Base-by-base conservation (phyloP, 2,113 vertebrate genomes). In the Erinaceus europaeus region DNA sequence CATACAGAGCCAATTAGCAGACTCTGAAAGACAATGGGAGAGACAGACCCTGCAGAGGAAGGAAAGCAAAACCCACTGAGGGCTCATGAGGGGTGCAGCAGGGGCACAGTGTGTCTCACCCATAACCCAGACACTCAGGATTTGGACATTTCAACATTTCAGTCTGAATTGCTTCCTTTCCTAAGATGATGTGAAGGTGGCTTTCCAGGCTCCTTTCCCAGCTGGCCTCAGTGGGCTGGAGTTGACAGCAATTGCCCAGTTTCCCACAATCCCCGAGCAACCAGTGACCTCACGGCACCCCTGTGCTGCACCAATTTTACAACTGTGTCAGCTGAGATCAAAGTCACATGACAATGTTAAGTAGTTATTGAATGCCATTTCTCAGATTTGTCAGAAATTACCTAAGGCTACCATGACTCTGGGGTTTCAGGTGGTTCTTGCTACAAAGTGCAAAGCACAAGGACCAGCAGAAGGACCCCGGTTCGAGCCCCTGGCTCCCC, bases 11-110 rank as follows among this genome's bases (percentile, higher is more conserved):
- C 81, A 90, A 52, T 76, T 75, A 91, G 80, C 83, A 50, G 55
- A 64, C 71, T 90, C 77, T n/a, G n/a, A n/a, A n/a, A 79, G 86
- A 94, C 25, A 18, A 83, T 90, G 38, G 21, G 71, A 85, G 89
- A 25, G 10, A 82, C 74, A 84, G 92, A 59, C 6, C 9, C 21
- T 18, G 1, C 1, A 8, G 71, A 75, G 21, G 48, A n/a, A 53
- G 2, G 73, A 2, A 8, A 74, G 81, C 34, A 88, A 74, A 84
- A 32, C 40, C 81, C 64, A 42, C 67, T 13, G 55, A 27, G 2
- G 8, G 62, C 46, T 46, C 34, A 27, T 4, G 1, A 18, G n/a
- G 55, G 32, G 34, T 13, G 3, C 25, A 8, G n/a, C n/a, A n/a
- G n/a, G 27, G 57, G 57, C 57, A n/a, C 8, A 18, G 12, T 12